phyloP scores from a whole-genome alignment of 2,797 vertebrate genomes.

The Masticophis lateralis region DNA sequence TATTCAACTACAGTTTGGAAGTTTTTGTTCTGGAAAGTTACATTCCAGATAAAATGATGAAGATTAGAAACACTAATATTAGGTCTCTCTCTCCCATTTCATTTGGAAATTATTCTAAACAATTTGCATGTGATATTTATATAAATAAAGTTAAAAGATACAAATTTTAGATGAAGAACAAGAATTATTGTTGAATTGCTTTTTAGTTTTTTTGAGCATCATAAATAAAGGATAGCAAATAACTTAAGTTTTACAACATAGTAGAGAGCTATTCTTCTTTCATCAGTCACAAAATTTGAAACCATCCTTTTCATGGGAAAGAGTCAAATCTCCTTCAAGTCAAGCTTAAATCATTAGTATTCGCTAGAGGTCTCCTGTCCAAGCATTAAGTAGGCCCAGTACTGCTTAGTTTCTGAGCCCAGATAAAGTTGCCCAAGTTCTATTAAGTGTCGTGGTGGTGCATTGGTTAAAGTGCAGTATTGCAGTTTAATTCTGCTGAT shows the following conservation, averaged over 20 bases:
- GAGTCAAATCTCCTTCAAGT: background rate
- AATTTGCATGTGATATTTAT: background rate
- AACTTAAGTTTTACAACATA: no score
- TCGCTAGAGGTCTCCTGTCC: background rate
- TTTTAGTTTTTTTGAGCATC: no score
- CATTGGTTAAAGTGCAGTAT: no score
- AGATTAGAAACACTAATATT: background rate
- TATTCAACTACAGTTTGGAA: background rate
- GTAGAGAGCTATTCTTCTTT: no score
- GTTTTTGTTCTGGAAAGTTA: slow-evolving; percentile 6
- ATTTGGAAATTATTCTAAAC: background rate
- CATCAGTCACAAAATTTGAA: no score
- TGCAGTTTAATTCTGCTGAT: no score
- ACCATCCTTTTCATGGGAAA: background rate
- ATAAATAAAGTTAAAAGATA: background rate
- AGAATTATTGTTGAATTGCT: background rate
- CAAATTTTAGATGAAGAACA: background rate
- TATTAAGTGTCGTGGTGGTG: no score
- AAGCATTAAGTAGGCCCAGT: background rate
- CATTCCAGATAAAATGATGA: slow-evolving; percentile 23
- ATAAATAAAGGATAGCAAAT: no score
- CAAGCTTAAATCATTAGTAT: background rate
- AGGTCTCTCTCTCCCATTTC: background rate
- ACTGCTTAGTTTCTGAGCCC: background rate
- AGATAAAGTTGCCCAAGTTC: background rate